Conservation (phyloP, 2,888 invertebrate species). For the Luperina nickerlii region DNA sequence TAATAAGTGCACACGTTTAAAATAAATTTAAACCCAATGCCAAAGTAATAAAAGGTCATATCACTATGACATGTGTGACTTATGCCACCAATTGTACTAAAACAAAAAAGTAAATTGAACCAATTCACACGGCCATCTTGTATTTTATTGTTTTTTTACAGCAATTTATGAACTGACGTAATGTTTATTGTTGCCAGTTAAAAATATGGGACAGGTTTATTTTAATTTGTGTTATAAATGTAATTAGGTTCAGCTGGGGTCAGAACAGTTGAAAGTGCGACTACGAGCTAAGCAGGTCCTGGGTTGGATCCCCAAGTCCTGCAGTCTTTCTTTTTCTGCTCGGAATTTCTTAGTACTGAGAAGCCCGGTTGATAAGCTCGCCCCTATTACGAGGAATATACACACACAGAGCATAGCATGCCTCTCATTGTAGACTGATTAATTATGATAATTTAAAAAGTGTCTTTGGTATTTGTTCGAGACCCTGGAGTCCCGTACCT, state of each 20-base stretch:
- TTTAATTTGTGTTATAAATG: background rate
- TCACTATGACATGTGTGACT: slow-evolving; percentile 21
- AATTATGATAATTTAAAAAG: too few relatives aligned
- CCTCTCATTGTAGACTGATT: too few relatives aligned
- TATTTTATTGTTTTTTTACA: slow-evolving; percentile 21
- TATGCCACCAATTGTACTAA: slow-evolving; percentile 29
- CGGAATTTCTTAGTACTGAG: too few relatives aligned
- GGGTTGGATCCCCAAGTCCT: too few relatives aligned
- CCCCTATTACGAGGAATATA: too few relatives aligned
- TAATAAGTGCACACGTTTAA: background rate
- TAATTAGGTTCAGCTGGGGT: background rate
- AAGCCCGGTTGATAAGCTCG: too few relatives aligned
- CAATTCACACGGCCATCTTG: slow-evolving; percentile 54
- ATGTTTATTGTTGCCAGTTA: slow-evolving; percentile 23
- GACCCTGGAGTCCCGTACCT: too few relatives aligned
- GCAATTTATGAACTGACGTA: slow-evolving; percentile 8
- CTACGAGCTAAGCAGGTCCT: background rate
- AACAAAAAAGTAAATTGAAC: slow-evolving; percentile 41
- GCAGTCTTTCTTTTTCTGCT: too few relatives aligned
- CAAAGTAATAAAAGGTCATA: slow-evolving; percentile 36
- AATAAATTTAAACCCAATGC: slow-evolving; percentile 31
- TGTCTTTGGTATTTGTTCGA: too few relatives aligned
- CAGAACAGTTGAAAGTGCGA: background rate
- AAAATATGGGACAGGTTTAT: slow-evolving; percentile 21
- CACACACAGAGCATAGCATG: too few relatives aligned